Conservation (phyloP, 2,888 invertebrate species). For the Brachylomia viminalis region DNA sequence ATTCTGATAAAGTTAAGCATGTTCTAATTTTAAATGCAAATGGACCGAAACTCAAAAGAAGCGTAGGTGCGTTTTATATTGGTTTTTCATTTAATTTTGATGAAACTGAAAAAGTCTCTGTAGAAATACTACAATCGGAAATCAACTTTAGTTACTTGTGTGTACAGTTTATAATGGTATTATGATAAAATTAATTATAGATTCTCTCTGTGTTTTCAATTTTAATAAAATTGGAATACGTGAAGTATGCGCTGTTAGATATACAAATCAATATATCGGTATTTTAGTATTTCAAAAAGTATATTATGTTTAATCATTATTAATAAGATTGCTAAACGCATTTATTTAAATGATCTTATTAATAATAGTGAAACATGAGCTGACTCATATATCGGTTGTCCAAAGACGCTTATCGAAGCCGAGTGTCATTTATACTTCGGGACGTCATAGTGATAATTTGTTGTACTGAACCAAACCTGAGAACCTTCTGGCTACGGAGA, state of each 20-base stretch:
- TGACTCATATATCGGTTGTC: too few relatives aligned
- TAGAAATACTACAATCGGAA: background rate
- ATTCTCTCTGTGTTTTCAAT: background rate
- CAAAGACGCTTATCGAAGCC: background rate
- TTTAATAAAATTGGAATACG: background rate
- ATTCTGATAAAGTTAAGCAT: background rate
- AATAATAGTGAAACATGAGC: too few relatives aligned
- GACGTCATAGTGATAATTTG: background rate
- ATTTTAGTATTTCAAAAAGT: too few relatives aligned
- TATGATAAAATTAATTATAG: background rate
- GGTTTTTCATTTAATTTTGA: background rate
- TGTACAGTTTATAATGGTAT: background rate
- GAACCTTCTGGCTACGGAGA: background rate
- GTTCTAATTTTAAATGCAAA: slow-evolving; percentile 20
- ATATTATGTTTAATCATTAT: too few relatives aligned
- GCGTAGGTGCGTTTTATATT: background rate
- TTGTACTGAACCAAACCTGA: background rate
- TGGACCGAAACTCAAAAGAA: background rate
- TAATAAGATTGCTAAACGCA: too few relatives aligned
- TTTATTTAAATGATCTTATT: too few relatives aligned
- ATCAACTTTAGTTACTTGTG: background rate
- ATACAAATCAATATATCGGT: background rate
- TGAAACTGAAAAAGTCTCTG: background rate
- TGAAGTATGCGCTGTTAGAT: too few relatives aligned
- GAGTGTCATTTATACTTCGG: background rate